Base-by-base conservation (phyloP, 2,797 vertebrate species). In the Peromyscus nudipes region DNA sequence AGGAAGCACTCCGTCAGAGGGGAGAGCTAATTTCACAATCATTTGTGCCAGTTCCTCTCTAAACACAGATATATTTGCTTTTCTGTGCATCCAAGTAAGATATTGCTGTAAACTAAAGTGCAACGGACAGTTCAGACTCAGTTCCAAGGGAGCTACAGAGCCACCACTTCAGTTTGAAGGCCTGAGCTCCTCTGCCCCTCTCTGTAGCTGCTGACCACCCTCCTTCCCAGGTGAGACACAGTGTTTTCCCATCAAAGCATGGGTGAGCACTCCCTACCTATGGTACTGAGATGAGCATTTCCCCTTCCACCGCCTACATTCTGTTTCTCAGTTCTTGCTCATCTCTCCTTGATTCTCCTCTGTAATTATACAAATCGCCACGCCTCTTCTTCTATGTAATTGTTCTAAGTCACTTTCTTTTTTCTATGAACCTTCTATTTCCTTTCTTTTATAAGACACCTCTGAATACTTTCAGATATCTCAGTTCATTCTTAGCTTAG, bases 371-470 rank as follows among this genome's bases (percentile, higher is more conserved):
- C 16, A 90, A 65, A 43, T 81, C 82, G 11, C 23, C 21, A 34
- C 6, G 3, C 64, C 25, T 34, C 80, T 82, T 76, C 69, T 62
- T 69, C 93, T 91, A 79, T 96, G 43, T 89, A 49, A 37, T 93
- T 91, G n/a, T 94, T 96, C 31, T 69, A 82, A 31, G 62, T 1
- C 12, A 79, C 60, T 95, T 83, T 79, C 73, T 93, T 27, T 88
- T 86, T 57, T 52, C 43, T 62, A 46, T 89, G 75, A 37, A 84
- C 62, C 8, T 84, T 34, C 16, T 46, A 37, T 71, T 71, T 83
- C 83, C 17, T 83, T 80, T 84, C 80, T 65, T 25, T 29, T 31
- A 67, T 73, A 12, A 55, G 64, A 75, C 31, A 46, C 34, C 25
- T 43, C 46, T 37, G 83, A 49, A 40, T 3, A 76, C 23, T 57